Conservation (phyloP, 2,888 invertebrate species). For the Dryomyza anilis region DNA sequence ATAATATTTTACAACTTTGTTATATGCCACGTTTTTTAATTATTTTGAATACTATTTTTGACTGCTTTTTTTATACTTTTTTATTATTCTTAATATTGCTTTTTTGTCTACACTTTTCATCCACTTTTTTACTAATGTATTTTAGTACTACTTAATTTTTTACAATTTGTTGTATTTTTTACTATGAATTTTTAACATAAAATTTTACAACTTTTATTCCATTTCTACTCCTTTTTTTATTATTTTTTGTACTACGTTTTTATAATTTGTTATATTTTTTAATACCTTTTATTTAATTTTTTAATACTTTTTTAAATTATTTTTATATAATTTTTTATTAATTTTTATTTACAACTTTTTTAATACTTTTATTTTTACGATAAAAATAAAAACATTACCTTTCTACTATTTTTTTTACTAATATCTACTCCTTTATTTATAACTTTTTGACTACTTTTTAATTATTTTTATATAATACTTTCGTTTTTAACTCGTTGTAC, state of each 20-base stretch:
- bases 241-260: background rate
- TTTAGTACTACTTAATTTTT: too few relatives aligned
- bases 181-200: too few relatives aligned
- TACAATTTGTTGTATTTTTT: too few relatives aligned
- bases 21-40: background rate
- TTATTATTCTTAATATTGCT: background rate
- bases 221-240: background rate
- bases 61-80: background rate
- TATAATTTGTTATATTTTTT: background rate
- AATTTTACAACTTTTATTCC: too few relatives aligned
- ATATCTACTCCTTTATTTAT: background rate
- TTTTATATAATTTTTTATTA: background rate
- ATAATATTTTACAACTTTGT: background rate
- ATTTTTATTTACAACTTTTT: background rate
- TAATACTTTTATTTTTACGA: constrained; percentile 1
- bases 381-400: too few relatives aligned
- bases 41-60: background rate
- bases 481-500: background rate
- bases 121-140: too few relatives aligned
- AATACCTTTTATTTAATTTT: background rate
- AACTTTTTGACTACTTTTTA: background rate
- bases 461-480: background rate
- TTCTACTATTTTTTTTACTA: background rate
- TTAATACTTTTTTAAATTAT: constrained; percentile 20
- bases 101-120: background rate